Conservation (phyloP, 2,797 vertebrate genomes). For the Sciaenops ocellatus region DNA sequence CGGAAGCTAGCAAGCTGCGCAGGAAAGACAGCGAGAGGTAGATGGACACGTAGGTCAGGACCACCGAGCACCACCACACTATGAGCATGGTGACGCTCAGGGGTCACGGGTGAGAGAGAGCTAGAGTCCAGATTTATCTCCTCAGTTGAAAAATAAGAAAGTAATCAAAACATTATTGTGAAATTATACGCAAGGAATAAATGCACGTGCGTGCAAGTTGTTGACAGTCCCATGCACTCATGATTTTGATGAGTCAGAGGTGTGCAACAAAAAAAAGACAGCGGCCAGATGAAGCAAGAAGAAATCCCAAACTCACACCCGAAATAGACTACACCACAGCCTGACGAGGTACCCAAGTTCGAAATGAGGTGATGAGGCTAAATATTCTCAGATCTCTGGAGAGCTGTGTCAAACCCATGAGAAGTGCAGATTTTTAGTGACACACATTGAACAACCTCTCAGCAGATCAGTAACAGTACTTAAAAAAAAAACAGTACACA, state of each 20-base stretch:
- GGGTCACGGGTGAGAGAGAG: constrained; percentile 28
- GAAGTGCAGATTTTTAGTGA: constrained; percentile 57
- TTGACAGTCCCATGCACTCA: constrained; percentile 29
- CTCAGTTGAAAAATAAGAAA: constrained; percentile 21
- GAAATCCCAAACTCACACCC: constrained; percentile 61
- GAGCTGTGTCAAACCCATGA: constrained; percentile 47
- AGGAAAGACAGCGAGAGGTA: constrained; percentile 91
- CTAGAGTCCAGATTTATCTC: constrained; percentile 54
- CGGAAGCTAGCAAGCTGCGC: constrained; percentile 94
- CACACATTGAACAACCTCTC: constrained; percentile 51
- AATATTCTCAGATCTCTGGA: constrained; percentile 61
- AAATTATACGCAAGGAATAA: constrained; percentile 1
- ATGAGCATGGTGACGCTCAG: constrained; percentile 77
- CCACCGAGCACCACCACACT: constrained; percentile 88
- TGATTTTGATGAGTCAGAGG: constrained; percentile 60
- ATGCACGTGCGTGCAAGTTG: background rate
- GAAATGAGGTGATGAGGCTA: constrained; percentile 64
- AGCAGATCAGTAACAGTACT: constrained; percentile 38
- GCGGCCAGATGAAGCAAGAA: constrained; percentile 35
- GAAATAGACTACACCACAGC: constrained; percentile 58
- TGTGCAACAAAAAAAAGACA: constrained; percentile 44
- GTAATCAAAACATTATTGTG: constrained; percentile 7
- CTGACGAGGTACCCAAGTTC: constrained; percentile 49
- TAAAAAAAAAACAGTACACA: constrained; percentile 8
- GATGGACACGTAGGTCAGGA: constrained; percentile 89